These are phyloP conservation scores for Cottoperca gobio DNA, from an alignment of 2,797 vertebrate genomes.

Conservation along the genomic window DNA sequence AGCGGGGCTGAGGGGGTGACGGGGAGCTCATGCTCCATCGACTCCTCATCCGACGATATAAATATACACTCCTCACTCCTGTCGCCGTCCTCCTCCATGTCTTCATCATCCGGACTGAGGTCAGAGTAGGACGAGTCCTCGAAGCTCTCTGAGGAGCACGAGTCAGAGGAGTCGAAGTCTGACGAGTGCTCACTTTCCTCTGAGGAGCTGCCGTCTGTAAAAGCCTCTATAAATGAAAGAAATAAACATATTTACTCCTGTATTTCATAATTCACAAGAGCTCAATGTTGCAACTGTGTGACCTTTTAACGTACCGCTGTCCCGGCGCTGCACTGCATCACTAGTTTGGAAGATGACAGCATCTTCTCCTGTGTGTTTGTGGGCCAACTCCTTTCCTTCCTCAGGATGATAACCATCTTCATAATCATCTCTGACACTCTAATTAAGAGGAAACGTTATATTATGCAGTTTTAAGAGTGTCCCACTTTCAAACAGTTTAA, in stretches of 20 bases:
- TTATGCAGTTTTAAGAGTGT: background rate
- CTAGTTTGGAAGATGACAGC: conserved; percentile 67
- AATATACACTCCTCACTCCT: conserved; percentile 68
- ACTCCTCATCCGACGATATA: conserved; percentile 83
- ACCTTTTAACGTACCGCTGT: conserved; percentile 79
- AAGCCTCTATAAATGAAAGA: conserved; percentile 72
- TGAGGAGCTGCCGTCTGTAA: conserved; percentile 83
- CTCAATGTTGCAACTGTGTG: background rate
- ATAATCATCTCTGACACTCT: conserved; percentile 54
- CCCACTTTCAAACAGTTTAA: background rate
- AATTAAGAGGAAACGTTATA: conserved; percentile 28
- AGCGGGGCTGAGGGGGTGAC: conserved; percentile 67
- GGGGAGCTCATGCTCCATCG: conserved; percentile 73
- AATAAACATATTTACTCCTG: background rate
- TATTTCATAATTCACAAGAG: background rate
- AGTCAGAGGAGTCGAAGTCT: conserved; percentile 69
- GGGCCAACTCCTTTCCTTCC: conserved; percentile 39
- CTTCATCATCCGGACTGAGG: conserved; percentile 86
- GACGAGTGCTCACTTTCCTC: conserved; percentile 88
- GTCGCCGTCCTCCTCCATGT: conserved; percentile 35
- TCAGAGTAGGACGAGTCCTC: conserved; percentile 78
- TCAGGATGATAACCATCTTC: conserved; percentile 8
- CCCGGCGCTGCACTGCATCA: conserved; percentile 81
- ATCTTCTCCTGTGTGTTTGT: conserved; percentile 67
- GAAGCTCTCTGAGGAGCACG: conserved; percentile 61